These are phyloP conservation scores for Agrenia bidenticulata DNA, from an alignment of 2,888 invertebrate genomes.

Conservation along the genomic window DNA sequence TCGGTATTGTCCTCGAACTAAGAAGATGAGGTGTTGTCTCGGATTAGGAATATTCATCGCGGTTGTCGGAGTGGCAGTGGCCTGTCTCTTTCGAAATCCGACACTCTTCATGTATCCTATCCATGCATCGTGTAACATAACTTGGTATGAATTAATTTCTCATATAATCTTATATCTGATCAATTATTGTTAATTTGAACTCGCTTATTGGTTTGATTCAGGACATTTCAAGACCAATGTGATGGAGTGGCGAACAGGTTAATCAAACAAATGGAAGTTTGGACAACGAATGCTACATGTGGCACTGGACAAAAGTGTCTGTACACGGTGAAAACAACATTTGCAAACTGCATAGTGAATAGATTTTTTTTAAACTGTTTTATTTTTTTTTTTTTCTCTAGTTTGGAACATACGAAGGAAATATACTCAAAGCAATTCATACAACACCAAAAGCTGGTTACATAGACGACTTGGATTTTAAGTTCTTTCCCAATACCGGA, in stretches of 20 bases:
- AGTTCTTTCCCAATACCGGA: conserved; percentile 47
- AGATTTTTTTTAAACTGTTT: neutral
- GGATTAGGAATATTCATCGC: conserved; percentile 17
- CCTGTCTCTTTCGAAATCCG: conserved; percentile 50
- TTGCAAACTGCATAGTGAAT: too few relatives aligned
- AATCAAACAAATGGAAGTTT: conserved; percentile 52
- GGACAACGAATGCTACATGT: conserved; percentile 52
- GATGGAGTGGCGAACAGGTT: conserved; percentile 43
- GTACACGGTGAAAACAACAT: conserved; percentile 49
- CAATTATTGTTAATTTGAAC: neutral
- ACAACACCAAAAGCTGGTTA: conserved; percentile 47
- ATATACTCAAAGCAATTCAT: conserved; percentile 50
- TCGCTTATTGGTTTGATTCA: conserved; percentile 24
- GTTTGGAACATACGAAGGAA: conserved; percentile 33
- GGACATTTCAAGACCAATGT: conserved; percentile 51
- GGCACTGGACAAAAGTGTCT: conserved; percentile 53
- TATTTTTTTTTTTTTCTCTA: conserved; percentile 7
- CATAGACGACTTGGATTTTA: conserved; percentile 54
- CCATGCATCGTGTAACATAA: conserved; percentile 52
- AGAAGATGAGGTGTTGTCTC: conserved; percentile 30
- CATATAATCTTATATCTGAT: too few relatives aligned
- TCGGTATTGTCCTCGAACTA: conserved; percentile 2
- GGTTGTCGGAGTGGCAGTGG: conserved; percentile 26
- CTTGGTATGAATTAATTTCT: conserved; percentile 39
- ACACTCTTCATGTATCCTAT: conserved; percentile 50